Percentiles rank a stretch among this genome's conserved stretches.
Evolutionary conservation across 2,113 vertebrate species (phyloP).

Genomic region (Cyanistes caeruleus): DNA sequence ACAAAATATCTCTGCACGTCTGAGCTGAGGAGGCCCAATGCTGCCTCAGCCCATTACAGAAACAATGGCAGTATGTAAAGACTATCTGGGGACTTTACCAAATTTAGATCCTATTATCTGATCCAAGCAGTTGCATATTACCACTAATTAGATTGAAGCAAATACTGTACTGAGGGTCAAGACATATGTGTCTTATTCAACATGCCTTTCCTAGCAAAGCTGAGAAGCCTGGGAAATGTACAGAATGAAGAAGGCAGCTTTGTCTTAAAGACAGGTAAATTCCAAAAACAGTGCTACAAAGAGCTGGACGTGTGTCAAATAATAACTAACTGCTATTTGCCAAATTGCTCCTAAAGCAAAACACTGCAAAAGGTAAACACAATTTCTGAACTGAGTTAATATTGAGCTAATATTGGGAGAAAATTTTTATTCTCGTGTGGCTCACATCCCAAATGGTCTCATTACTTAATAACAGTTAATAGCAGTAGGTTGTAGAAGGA

Average conservation of each 20-base stretch:
- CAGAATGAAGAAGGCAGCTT: background rate
- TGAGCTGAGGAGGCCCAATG: background rate
- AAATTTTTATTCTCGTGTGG: background rate
- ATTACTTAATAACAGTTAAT: background rate
- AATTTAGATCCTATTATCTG: background rate
- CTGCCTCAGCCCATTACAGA: background rate
- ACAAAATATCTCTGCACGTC: background rate
- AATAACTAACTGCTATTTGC: background rate
- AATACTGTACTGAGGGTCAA: background rate
- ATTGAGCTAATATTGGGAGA: background rate
- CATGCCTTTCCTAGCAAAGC: background rate
- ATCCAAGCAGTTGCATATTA: background rate
- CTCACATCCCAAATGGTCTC: background rate
- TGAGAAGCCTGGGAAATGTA: background rate
- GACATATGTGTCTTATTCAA: background rate
- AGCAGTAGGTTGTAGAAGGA: background rate
- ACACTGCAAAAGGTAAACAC: background rate
- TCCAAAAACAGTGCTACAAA: background rate
- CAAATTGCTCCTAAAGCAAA: background rate
- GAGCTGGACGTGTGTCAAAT: background rate
- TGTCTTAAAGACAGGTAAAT: background rate
- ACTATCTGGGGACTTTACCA: background rate
- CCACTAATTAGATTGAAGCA: background rate
- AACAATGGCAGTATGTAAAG: background rate
- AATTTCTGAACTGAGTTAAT: background rate